Percentiles rank a stretch among this genome's conserved stretches.
These are phyloP conservation scores for Accipiter cooperii DNA, from an alignment of 2,113 vertebrate species.

Conservation along the genomic window DNA sequence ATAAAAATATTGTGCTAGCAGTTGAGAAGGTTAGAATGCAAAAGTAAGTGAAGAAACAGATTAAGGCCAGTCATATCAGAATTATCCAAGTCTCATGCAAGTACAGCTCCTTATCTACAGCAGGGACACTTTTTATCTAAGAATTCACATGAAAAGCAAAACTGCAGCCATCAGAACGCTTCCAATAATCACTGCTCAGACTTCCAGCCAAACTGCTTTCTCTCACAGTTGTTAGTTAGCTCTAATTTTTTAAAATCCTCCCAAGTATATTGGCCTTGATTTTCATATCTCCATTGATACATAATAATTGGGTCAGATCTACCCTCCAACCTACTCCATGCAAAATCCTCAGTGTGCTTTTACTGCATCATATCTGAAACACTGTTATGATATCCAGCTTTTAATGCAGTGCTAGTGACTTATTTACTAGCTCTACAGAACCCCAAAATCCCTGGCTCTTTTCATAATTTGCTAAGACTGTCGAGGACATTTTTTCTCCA, in stretches of 20 bases:
- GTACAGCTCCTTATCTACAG: not conserved
- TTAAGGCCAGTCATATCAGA: not conserved
- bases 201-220: not conserved
- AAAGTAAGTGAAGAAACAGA: not conserved
- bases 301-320: not conserved
- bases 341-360: not conserved
- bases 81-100: not conserved
- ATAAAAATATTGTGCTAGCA: conserved; percentile 9
- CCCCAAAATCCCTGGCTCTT: not conserved
- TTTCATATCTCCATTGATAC: not conserved
- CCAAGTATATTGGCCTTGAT: not conserved
- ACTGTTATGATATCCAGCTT: not conserved
- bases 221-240: not conserved
- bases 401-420: not conserved
- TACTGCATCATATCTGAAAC: not conserved
- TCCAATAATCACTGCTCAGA: not conserved
- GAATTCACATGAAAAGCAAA: not conserved
- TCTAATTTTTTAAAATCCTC: not conserved
- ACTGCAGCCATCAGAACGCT: not conserved
- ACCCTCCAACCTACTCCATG: not conserved
- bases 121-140: not conserved
- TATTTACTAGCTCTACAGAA: not conserved
- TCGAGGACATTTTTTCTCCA: not conserved
- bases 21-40: not conserved
- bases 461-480: not conserved